phyloP scores from a whole-genome alignment of 1,140 invertebrate genomes.

The Intoshia linei region DNA sequence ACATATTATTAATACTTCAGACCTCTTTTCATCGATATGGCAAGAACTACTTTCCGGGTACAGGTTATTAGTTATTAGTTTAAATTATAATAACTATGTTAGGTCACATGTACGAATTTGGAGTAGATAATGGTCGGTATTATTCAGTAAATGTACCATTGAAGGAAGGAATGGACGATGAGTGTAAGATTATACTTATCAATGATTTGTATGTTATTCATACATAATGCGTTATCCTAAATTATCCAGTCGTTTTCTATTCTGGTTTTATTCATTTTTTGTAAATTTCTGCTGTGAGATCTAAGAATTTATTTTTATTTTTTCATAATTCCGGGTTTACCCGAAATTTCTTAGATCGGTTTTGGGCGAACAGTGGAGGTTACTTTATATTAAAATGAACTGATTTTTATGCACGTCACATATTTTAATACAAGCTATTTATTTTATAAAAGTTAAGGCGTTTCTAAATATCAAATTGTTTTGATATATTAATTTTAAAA shows the following conservation, averaged over 20 bases:
- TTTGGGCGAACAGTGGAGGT: too few species aligned
- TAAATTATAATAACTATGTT: constrained; percentile 6
- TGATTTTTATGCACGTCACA: too few species aligned
- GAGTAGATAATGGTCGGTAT: constrained; percentile 55
- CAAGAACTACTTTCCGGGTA: constrained; percentile 24
- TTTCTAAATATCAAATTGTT: too few species aligned
- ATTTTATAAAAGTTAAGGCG: too few species aligned
- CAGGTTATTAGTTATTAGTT: constrained; percentile 11
- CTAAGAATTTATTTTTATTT: not conserved
- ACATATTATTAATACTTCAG: too few species aligned
- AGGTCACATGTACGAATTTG: constrained; percentile 85
- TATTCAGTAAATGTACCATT: constrained; percentile 85
- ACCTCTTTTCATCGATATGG: too few species aligned
- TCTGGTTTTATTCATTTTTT: not conserved
- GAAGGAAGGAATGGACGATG: constrained; percentile 76
- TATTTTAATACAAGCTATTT: too few species aligned
- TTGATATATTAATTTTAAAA: too few species aligned
- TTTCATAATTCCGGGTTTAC: not conserved
- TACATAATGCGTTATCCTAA: not conserved
- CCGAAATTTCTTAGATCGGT: not conserved
- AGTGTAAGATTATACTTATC: constrained; percentile 27
- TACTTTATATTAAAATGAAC: too few species aligned
- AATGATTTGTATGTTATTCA: not conserved
- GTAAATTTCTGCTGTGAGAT: not conserved
- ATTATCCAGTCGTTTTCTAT: not conserved